These are phyloP conservation scores for Epinotia demarniana DNA, from an alignment of 2,888 invertebrate species.

Conservation along the genomic window DNA sequence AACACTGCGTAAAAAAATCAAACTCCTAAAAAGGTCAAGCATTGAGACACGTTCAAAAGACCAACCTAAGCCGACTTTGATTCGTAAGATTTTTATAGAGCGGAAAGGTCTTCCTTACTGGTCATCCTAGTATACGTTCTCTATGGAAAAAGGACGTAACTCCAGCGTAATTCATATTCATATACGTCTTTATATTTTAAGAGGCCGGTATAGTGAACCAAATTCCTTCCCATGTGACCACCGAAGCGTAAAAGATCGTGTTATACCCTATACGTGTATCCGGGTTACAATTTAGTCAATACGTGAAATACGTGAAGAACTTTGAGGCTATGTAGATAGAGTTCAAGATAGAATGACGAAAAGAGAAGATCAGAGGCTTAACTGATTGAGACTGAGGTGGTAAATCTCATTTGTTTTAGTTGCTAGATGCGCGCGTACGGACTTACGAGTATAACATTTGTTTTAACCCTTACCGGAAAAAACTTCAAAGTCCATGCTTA, in stretches of 20 bases:
- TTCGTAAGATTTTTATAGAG: neutral
- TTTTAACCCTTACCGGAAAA: neutral
- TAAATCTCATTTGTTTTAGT: slow-evolving; percentile 15
- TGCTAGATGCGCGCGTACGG: neutral
- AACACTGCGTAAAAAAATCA: slow-evolving; percentile 23
- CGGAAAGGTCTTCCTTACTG: neutral
- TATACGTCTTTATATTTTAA: neutral
- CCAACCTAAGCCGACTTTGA: neutral
- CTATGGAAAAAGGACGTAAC: neutral
- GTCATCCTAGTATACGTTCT: neutral
- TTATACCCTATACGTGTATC: slow-evolving; percentile 20
- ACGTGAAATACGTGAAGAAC: neutral
- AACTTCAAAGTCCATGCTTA: neutral
- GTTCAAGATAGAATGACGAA: neutral
- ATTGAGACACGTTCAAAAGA: slow-evolving; percentile 14
- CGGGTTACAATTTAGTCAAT: neutral
- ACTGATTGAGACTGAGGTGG: neutral
- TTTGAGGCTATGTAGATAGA: neutral
- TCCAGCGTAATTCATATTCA: neutral
- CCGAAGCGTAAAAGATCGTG: slow-evolving; percentile 31
- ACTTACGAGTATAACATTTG: too few relatives aligned
- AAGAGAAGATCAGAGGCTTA: neutral
- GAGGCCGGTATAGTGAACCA: slow-evolving; percentile 3
- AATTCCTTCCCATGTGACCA: slow-evolving; percentile 24
- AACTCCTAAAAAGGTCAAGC: slow-evolving; percentile 35